Base-by-base conservation (phyloP, 2,888 invertebrate species). In the Myopa testacea region DNA sequence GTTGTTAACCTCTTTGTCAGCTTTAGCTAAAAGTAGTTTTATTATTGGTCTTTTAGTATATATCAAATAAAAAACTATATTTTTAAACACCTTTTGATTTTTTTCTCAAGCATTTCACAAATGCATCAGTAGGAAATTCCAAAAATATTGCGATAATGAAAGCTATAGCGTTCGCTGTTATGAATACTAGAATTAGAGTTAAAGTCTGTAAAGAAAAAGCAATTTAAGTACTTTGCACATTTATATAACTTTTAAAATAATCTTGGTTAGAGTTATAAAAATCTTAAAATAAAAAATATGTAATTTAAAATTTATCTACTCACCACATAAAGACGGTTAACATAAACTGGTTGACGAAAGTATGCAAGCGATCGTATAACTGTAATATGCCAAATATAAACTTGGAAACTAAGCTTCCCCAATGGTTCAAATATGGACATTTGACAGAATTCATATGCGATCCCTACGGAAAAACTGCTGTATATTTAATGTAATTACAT, bases 321-420 rank as follows among this genome's bases (percentile, higher is more conserved):
- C 81, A 88, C 88, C 82, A 87, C 76, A 75, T 73, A 81, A 16
- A 86, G 78, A 14, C 74, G 78, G 72, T 83, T 86, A 0, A 86
- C 71, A 77, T 87, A 84, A 45, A 83, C 79, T 0, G 89, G 88
- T 40, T 87, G 84, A 78, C 84, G 83, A 78, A 81, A 72, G 76
- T 73, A 83, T 7, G 81, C 78, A 76, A 81, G 68, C 58, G 82
- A 60, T 69, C 82, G 88, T 81, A 84, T 8, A 65, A 87, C 78
- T 0, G 85, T 81, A 4, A 85, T 65, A 72, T 88, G 89, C 84
- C 88, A 87, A 0, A 89, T 76, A 77, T 83, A 88, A 0, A 86
- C 81, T 77, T 88, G 89, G 79, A 83, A 88, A 10, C 88, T 87
- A 38, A 88, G 78, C 63, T 85, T 83, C 12, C 85, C 85, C 76